Percentiles rank a stretch among this genome's conserved stretches.
Conservation (phyloP, 2,797 vertebrate species). For the Myotis daubentonii region DNA sequence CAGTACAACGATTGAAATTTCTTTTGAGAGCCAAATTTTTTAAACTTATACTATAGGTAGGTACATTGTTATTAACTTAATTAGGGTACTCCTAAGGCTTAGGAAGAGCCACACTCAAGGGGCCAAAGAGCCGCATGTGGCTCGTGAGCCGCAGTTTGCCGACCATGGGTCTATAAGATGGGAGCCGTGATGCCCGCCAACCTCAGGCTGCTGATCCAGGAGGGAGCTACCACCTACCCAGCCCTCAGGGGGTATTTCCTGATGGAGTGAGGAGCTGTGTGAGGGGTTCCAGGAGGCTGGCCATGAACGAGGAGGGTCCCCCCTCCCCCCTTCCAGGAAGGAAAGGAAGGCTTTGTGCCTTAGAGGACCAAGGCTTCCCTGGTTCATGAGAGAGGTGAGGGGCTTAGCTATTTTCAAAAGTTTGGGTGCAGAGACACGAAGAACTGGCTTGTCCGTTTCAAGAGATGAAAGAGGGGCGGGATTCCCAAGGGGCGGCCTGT, state of each 20-base stretch:
- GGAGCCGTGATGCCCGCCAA: not conserved
- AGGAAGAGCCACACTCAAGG: too few species aligned
- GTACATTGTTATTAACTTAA: too few species aligned
- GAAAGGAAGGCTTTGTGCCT: not conserved
- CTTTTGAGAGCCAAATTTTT: too few species aligned
- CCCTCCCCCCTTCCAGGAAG: not conserved
- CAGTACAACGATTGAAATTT: too few species aligned
- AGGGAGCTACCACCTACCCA: not conserved
- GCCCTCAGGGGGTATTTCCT: not conserved
- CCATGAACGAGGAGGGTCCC: not conserved
- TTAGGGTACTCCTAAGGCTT: too few species aligned
- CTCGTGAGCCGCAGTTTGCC: too few species aligned
- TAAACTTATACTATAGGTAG: too few species aligned
- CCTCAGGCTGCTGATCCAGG: not conserved
- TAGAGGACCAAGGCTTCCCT: not conserved
- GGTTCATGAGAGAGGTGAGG: not conserved
- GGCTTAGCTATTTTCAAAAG: not conserved
- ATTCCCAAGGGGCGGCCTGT: not conserved
- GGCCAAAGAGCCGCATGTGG: too few species aligned
- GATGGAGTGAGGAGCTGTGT: not conserved
- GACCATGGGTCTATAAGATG: not conserved
- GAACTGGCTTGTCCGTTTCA: not conserved
- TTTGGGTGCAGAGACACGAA: not conserved
- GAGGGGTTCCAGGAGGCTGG: not conserved
- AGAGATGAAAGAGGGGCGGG: not conserved